phyloP scores from a whole-genome alignment of 2,113 vertebrate genomes.

The Cyanoderma ruficeps region DNA sequence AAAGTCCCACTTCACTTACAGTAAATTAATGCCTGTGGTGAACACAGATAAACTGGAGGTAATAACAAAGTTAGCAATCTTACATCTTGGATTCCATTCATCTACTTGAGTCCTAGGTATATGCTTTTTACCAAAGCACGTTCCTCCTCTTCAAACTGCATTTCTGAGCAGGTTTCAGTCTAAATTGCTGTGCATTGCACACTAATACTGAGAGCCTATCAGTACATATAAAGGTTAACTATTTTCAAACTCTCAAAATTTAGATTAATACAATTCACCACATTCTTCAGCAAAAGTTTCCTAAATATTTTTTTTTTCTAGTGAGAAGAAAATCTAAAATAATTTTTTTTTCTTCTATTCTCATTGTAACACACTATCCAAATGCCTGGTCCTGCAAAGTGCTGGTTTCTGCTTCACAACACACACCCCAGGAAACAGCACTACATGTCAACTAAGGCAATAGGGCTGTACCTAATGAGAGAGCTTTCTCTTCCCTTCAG shows the following conservation, averaged over 20 bases:
- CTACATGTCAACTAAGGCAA: not conserved
- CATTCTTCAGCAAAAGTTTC: not conserved
- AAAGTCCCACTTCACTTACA: not conserved
- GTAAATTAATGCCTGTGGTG: not conserved
- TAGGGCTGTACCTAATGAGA: not conserved
- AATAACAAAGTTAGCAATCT: not conserved
- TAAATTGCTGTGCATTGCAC: not conserved
- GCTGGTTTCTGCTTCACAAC: not conserved
- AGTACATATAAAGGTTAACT: not conserved
- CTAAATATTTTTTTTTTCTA: not conserved
- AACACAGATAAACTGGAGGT: not conserved
- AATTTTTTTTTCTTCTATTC: too few relatives aligned
- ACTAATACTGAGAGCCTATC: not conserved
- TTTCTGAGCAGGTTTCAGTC: not conserved
- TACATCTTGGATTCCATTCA: not conserved
- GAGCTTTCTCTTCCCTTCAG: not conserved
- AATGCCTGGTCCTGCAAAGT: not conserved
- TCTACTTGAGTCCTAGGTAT: not conserved
- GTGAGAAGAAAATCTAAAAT: not conserved
- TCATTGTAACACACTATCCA: too few relatives aligned
- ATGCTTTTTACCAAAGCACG: not conserved
- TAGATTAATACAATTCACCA: not conserved
- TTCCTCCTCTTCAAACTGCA: not conserved
- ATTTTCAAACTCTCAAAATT: not conserved
- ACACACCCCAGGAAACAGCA: not conserved